Base-by-base conservation (phyloP, 2,888 invertebrate species). In the Melipona beecheii region DNA sequence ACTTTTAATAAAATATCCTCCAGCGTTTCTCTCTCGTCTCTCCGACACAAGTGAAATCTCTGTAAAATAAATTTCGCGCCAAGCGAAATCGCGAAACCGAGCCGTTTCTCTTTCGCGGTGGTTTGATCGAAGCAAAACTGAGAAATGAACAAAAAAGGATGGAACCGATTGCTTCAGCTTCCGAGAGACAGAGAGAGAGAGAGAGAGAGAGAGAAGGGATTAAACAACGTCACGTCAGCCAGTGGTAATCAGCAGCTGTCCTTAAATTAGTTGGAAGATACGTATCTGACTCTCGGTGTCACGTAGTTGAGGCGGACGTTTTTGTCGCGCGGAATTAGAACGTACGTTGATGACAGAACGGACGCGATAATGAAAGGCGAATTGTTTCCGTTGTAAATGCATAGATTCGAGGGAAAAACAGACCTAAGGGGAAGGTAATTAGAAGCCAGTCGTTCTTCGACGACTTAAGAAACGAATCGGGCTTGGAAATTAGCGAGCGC, bases 291-390 rank as follows among this genome's bases (percentile, higher is more conserved):
- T n/a, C 5, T n/a, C n/a, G n/a, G 5, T 58, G 56, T 58, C 56
- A 58, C 56, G 56, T n/a, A 58, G 56, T 58, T 15, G 5, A 58
- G 56, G 43, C 43, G 43, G 2, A n/a, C n/a, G 56, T 58, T 58
- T 58, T 58, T 58, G 56, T 15, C 5, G 24, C n/a, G 56, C 5
- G n/a, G 56, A 58, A 58, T 58, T 58, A 58, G 56, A 58, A n/a
- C 56, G n/a, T 58, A n/a, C 56, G 15, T 5, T n/a, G 15, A 5
- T 58, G 56, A 58, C 13, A n/a, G 56, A n/a, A 43, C 13, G n/a
- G n/a, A 58, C n/a, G 56, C 24, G 56, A 58, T 58, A 58, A 58
- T n/a, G 56, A 58, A 58, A 58, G n/a, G 56, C n/a, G n/a, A 58
- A 58, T 58, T 58, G n/a, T 58, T 58, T 58, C 56, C n/a, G 15